phyloP scores from a whole-genome alignment of 2,888 invertebrate genomes.

The Parelbella ahira region DNA sequence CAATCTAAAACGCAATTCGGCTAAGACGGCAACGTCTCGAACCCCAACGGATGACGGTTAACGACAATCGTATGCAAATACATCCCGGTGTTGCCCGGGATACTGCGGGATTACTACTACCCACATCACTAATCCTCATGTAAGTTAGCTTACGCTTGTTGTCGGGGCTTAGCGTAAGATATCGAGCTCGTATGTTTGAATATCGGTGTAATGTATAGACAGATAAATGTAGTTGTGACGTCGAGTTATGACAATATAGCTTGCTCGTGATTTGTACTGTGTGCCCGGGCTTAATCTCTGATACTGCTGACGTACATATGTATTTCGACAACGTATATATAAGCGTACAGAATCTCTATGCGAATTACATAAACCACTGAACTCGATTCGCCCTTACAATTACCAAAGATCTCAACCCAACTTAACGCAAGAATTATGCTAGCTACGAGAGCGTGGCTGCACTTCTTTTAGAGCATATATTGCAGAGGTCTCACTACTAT shows the following conservation, averaged over 20 bases:
- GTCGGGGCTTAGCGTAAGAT: constrained; percentile 63
- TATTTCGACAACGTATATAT: no score
- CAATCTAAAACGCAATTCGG: constrained; percentile 36
- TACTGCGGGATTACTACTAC: constrained; percentile 49
- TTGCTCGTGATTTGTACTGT: constrained; percentile 17
- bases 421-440: no score
- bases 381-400: no score
- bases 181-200: constrained; percentile 47
- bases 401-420: no score
- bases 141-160: constrained; percentile 47
- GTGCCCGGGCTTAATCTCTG: constrained; percentile 13
- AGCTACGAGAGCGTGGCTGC: no score
- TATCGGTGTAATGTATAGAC: constrained; percentile 36
- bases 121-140: constrained; percentile 58
- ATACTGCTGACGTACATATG: constrained; percentile 20
- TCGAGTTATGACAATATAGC: constrained; percentile 36
- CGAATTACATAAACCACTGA: no score
- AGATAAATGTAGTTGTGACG: constrained; percentile 32
- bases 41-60: constrained; percentile 67
- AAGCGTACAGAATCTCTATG: no score
- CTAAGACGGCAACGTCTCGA: constrained; percentile 59
- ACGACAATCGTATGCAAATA: constrained; percentile 72
- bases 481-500: no score
- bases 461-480: no score
- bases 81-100: constrained; percentile 44